These are phyloP conservation scores for Manis javanica DNA, from an alignment of 2,797 vertebrate species.

Conservation along the genomic window DNA sequence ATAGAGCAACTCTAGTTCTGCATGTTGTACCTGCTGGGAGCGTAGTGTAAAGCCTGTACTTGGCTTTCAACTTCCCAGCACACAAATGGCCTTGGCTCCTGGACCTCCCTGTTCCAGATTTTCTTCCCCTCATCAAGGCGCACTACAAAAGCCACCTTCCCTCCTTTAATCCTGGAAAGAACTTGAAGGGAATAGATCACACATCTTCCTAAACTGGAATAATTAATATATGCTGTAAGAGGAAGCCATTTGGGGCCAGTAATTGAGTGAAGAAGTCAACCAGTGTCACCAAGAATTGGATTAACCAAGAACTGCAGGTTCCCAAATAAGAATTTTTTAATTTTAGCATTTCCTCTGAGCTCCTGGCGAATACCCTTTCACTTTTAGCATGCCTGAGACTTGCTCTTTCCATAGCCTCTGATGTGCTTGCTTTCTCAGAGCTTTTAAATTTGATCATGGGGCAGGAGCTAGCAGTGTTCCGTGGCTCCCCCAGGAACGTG, in stretches of 20 bases:
- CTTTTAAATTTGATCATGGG: constrained; percentile 24
- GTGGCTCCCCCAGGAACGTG: not conserved
- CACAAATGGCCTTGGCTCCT: not conserved
- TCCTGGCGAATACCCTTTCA: not conserved
- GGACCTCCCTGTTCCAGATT: not conserved
- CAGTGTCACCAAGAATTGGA: not conserved
- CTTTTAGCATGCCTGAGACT: not conserved
- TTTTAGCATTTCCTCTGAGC: not conserved
- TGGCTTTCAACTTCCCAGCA: not conserved
- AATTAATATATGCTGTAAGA: not conserved
- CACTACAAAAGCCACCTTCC: not conserved
- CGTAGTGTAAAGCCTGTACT: not conserved
- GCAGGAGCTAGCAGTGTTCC: not conserved
- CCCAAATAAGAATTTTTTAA: not conserved
- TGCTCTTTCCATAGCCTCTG: not conserved
- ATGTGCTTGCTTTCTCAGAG: not conserved
- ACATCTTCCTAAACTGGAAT: not conserved
- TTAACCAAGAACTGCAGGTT: not conserved
- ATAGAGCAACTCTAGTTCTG: not conserved
- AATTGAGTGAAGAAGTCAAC: not conserved
- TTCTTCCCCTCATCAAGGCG: not conserved
- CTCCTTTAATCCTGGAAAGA: not conserved
- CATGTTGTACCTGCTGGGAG: accelerated
- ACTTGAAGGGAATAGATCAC: not conserved
- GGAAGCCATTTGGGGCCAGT: not conserved